Evolutionary conservation across 1,140 invertebrate species (phyloP).

Genomic region (Drosophila kepulauana): DNA sequence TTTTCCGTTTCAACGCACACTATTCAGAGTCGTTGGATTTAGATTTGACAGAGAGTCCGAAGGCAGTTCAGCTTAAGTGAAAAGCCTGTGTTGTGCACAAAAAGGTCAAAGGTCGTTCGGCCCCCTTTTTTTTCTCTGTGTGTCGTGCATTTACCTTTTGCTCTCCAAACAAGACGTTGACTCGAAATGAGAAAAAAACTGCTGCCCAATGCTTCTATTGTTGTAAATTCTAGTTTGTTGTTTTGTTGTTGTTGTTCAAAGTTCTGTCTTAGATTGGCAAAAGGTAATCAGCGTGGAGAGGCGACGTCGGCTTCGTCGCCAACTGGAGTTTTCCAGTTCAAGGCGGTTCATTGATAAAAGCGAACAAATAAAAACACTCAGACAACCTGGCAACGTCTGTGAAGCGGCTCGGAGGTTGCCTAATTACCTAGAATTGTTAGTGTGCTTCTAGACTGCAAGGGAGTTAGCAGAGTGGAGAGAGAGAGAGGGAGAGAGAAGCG

Average conservation of each 20-base stretch:
- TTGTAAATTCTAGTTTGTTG: constrained; percentile 21
- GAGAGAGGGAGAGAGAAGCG: too few species aligned
- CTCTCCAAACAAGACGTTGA: constrained; percentile 56
- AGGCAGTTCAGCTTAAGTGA: constrained; percentile 13
- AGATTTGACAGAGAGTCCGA: constrained; percentile 3
- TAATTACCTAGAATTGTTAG: constrained; percentile 49
- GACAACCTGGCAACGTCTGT: constrained; percentile 26
- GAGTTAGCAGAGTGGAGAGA: not conserved
- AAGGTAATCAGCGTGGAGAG: constrained; percentile 26
- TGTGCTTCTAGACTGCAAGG: not conserved
- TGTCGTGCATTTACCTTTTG: constrained; percentile 73
- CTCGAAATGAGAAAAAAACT: constrained; percentile 16
- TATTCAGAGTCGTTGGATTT: constrained; percentile 23
- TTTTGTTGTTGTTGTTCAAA: constrained; percentile 19
- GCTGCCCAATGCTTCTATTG: not conserved
- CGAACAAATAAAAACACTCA: constrained; percentile 16
- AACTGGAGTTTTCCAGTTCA: constrained; percentile 48
- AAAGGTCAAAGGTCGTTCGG: constrained; percentile 73
- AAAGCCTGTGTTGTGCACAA: constrained; percentile 38
- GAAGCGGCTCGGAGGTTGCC: constrained; percentile 6
- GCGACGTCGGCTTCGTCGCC: constrained; percentile 7
- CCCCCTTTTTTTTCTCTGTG: constrained; percentile 11
- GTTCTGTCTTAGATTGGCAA: constrained; percentile 50
- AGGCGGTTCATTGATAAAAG: constrained; percentile 69
- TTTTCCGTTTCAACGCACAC: constrained; percentile 62